phyloP scores from a whole-genome alignment of 2,888 invertebrate species.

The Sussaba pulchella region DNA sequence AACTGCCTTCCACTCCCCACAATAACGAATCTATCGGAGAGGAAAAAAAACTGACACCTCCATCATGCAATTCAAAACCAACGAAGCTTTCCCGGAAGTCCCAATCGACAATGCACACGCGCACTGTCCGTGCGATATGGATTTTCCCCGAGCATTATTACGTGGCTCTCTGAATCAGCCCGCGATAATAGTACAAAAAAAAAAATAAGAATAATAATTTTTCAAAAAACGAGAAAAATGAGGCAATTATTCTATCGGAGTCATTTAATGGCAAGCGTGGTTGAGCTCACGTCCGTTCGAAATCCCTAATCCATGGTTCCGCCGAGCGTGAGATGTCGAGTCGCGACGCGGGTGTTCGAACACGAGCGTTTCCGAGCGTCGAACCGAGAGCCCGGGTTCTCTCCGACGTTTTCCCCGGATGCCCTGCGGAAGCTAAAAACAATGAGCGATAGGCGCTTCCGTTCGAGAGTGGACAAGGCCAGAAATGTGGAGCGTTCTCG shows the following conservation, averaged over 20 bases:
- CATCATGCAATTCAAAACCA: neutral
- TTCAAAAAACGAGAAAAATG: too few relatives aligned
- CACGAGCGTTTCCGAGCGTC: conserved; percentile 41
- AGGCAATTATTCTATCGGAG: conserved; percentile 21
- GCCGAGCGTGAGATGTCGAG: conserved; percentile 70
- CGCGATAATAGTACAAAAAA: conserved; percentile 8
- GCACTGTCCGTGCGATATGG: neutral
- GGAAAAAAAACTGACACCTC: too few relatives aligned
- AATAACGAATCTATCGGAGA: too few relatives aligned
- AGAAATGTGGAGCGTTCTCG: conserved; percentile 67
- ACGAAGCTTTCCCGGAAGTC: neutral
- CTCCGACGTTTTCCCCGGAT: conserved; percentile 81
- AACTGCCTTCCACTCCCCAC: too few relatives aligned
- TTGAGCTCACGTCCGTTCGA: conserved; percentile 68
- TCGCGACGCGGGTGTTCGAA: conserved; percentile 11
- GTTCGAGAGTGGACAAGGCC: conserved; percentile 80
- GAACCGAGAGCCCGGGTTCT: conserved; percentile 54
- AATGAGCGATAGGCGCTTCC: conserved; percentile 79
- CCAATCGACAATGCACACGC: neutral
- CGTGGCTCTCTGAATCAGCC: neutral
- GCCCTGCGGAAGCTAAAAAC: conserved; percentile 81
- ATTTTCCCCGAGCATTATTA: conserved; percentile 4
- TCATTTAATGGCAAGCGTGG: conserved; percentile 33
- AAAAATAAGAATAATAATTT: neutral
- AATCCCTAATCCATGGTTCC: conserved; percentile 83